Percentiles rank a stretch among this genome's conserved stretches.
Evolutionary conservation across 2,797 vertebrate genomes (phyloP).

Genomic region (Hafferia zeledoni): DNA sequence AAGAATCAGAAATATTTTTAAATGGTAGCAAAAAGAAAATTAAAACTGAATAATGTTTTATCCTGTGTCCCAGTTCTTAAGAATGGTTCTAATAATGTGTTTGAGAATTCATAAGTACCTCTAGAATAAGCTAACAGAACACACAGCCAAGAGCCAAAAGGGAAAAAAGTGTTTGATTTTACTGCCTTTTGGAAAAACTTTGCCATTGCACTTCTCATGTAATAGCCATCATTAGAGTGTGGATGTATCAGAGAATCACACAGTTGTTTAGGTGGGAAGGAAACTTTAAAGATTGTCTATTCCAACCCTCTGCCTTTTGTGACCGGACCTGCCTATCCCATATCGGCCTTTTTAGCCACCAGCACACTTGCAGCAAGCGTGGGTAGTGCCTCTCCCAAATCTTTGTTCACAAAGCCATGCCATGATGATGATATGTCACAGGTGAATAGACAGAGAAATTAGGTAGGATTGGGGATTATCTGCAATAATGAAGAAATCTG

Average conservation of each 20-base stretch:
- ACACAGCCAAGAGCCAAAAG: background rate
- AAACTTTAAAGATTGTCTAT: background rate
- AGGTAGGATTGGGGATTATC: background rate
- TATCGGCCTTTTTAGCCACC: too few relatives aligned
- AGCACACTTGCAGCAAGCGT: too few relatives aligned
- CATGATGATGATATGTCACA: background rate
- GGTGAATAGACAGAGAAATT: background rate
- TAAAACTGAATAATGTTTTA: background rate
- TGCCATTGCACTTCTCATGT: accelerated
- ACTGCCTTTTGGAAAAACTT: background rate
- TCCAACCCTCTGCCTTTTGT: background rate
- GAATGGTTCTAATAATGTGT: background rate
- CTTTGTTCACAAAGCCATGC: too few relatives aligned
- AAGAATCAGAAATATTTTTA: background rate
- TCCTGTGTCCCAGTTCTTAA: background rate
- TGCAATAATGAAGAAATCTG: background rate
- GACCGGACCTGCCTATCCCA: too few relatives aligned
- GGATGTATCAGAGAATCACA: background rate
- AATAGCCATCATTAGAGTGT: background rate
- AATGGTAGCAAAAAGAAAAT: background rate
- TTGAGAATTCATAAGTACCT: background rate
- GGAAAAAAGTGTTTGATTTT: background rate
- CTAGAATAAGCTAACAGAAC: background rate
- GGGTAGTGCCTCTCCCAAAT: too few relatives aligned
- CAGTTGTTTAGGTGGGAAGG: background rate